phyloP scores from a whole-genome alignment of 2,797 vertebrate genomes.

The Eleutherodactylus coqui region DNA sequence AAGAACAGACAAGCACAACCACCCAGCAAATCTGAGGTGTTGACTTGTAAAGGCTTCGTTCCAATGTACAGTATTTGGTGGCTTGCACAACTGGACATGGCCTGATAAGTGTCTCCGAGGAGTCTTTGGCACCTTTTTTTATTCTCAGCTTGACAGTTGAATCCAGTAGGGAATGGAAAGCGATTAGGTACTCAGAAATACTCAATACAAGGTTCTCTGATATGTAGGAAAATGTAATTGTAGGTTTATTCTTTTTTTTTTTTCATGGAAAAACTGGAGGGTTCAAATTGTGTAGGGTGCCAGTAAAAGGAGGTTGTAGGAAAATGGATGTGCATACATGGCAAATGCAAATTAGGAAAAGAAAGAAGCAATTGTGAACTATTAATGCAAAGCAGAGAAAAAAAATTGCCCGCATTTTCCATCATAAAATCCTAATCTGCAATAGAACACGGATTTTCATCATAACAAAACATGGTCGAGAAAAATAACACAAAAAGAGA shows the following conservation, averaged over 20 bases:
- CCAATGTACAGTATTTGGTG: background rate
- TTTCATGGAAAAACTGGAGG: background rate
- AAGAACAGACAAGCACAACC: background rate
- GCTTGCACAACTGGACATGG: background rate
- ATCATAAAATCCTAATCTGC: background rate
- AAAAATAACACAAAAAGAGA: constrained; percentile 63
- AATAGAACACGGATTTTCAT: background rate
- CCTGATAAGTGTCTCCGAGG: background rate
- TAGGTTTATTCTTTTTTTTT: no score
- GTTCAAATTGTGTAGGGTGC: background rate
- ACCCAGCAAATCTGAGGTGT: background rate
- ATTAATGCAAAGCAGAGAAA: background rate
- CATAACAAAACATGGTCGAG: background rate
- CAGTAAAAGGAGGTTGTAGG: background rate
- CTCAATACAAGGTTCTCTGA: background rate
- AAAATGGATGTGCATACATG: background rate
- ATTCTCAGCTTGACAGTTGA: background rate
- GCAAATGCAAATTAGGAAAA: background rate
- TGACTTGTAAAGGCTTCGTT: background rate
- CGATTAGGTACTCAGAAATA: background rate
- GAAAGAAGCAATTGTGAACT: background rate
- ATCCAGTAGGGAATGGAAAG: background rate
- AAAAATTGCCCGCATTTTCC: background rate
- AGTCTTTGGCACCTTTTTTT: background rate
- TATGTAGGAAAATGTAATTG: no score